These are phyloP conservation scores for Mystacides longicornis DNA, from an alignment of 2,888 invertebrate species.

Conservation along the genomic window DNA sequence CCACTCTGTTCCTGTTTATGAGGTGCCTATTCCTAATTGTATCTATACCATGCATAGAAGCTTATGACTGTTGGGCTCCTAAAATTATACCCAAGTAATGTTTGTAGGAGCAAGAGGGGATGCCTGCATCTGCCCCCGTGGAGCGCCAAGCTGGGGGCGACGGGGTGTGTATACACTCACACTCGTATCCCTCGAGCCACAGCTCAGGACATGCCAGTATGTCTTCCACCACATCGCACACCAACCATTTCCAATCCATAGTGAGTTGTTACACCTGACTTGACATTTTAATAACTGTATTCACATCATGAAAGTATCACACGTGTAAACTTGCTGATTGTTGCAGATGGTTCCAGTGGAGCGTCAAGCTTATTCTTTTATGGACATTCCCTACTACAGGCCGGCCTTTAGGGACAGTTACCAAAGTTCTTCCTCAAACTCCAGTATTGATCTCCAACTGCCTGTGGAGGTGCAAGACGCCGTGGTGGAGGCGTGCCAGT, in stretches of 20 bases:
- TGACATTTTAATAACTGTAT: too few relatives aligned
- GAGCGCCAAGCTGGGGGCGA: slow-evolving; percentile 36
- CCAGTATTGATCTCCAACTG: not conserved
- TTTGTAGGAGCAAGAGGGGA: not conserved
- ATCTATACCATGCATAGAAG: too few relatives aligned
- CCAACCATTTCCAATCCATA: not conserved
- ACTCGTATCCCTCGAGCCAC: slow-evolving; percentile 41
- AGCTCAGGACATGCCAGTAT: slow-evolving; percentile 40
- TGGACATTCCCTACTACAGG: not conserved
- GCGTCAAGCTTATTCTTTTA: not conserved
- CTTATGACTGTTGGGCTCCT: too few relatives aligned
- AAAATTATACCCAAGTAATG: too few relatives aligned
- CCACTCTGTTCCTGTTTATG: too few relatives aligned
- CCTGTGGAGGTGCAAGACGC: not conserved
- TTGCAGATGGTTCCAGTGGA: not conserved
- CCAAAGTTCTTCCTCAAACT: not conserved
- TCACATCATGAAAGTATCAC: too few relatives aligned
- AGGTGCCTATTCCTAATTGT: too few relatives aligned
- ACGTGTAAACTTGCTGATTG: too few relatives aligned
- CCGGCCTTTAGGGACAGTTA: not conserved
- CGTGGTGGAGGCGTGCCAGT: not conserved
- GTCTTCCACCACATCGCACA: slow-evolving; percentile 5
- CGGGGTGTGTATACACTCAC: slow-evolving; percentile 42
- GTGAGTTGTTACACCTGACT: not conserved
- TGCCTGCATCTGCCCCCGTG: not conserved